A percentile compares a stretch with the other conserved stretches of the same genome.
phyloP scores from a whole-genome alignment of 2,113 vertebrate species.

The Sigmodon hispidus region DNA sequence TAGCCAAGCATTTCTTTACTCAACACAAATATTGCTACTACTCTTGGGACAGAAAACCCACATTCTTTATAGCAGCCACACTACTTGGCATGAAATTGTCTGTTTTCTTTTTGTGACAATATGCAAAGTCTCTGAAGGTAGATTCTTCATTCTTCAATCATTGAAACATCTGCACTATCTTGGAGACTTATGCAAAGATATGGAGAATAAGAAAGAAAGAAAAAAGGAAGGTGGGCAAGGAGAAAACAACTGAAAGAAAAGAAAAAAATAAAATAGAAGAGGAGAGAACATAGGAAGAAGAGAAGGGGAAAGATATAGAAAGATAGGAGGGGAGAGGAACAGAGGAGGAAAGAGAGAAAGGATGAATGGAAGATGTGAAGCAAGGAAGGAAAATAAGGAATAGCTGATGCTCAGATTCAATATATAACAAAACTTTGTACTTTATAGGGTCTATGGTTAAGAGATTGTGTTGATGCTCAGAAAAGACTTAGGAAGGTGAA shows the following conservation, averaged over 20 bases:
- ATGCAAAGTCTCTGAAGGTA: neutral
- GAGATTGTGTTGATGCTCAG: neutral
- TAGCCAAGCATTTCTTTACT: neutral
- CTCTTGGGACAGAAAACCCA: neutral
- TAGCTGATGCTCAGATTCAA: neutral
- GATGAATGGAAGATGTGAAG: too few relatives aligned
- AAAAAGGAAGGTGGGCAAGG: neutral
- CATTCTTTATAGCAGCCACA: neutral
- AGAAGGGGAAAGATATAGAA: neutral
- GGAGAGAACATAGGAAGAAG: neutral
- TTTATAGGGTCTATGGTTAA: neutral
- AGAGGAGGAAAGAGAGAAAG: neutral
- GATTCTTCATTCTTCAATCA: neutral
- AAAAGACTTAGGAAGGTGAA: neutral
- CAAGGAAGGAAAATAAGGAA: neutral
- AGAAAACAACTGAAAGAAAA: neutral
- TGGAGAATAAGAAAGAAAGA: neutral
- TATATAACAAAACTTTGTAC: too few relatives aligned
- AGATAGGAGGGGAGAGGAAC: neutral
- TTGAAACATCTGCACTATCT: neutral
- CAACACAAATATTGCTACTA: neutral
- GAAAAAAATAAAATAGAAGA: neutral
- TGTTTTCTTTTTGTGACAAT: neutral
- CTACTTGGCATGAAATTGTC: neutral
- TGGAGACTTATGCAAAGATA: neutral